A percentile compares a stretch with the other conserved stretches of the same genome.
phyloP scores from a whole-genome alignment of 2,113 vertebrate species.

The Archocentrus centrarchus region DNA sequence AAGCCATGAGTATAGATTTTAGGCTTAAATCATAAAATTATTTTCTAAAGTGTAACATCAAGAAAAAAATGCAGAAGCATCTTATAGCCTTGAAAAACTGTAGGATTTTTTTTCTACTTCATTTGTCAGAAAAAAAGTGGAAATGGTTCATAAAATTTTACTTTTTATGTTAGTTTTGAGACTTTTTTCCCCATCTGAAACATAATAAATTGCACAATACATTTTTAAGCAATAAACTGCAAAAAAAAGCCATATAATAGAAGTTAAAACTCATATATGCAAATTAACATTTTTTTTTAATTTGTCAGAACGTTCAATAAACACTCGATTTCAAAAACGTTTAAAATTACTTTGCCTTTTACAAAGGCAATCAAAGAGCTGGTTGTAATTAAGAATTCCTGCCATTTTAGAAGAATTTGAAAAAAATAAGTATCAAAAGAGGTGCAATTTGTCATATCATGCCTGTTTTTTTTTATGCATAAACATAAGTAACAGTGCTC shows the following conservation, averaged over 20 bases:
- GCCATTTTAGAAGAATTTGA: background rate
- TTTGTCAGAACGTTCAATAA: no score
- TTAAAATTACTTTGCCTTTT: accelerated
- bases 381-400: background rate
- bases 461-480: background rate
- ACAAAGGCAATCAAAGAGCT: background rate
- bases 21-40: background rate
- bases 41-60: background rate
- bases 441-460: background rate
- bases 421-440: no score
- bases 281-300: no score
- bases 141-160: background rate
- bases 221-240: no score
- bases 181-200: no score
- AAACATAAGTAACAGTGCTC: background rate
- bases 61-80: background rate
- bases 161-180: no score
- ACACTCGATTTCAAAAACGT: no score
- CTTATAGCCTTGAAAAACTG: accelerated
- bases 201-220: no score
- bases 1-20: background rate
- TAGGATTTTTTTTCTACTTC: background rate
- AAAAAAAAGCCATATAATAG: no score
- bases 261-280: no score
- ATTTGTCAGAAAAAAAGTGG: background rate